Evolutionary conservation across 2,888 invertebrate species (phyloP).

Genomic region (Drosophila leonis): DNA sequence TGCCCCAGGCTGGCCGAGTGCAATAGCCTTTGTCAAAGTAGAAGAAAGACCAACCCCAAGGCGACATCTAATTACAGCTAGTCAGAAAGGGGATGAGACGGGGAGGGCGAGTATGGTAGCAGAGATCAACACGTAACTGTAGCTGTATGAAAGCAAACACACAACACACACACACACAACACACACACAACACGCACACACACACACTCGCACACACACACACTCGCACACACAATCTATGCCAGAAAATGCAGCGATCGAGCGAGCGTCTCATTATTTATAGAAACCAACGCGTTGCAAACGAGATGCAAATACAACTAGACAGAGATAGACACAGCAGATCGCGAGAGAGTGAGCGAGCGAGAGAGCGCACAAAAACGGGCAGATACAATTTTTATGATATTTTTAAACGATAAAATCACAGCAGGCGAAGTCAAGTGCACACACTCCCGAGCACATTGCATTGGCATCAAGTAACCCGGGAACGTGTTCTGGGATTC

Average conservation of each 20-base stretch:
- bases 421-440: slow-evolving; percentile 77
- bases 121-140: slow-evolving; percentile 62
- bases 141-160: slow-evolving; percentile 42
- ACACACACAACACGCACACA: slow-evolving; percentile 1
- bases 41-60: slow-evolving; percentile 67
- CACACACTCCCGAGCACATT: slow-evolving; percentile 49
- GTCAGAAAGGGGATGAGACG: not conserved
- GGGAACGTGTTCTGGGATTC: slow-evolving; percentile 11
- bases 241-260: slow-evolving; percentile 49
- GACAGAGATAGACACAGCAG: slow-evolving; percentile 22
- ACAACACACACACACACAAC: slow-evolving; percentile 24
- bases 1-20: slow-evolving; percentile 53
- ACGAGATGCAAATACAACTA: slow-evolving; percentile 22
- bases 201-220: not conserved
- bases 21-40: slow-evolving; percentile 70
- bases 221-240: slow-evolving; percentile 21
- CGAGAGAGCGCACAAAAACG: slow-evolving; percentile 20
- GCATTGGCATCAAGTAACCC: slow-evolving; percentile 76
- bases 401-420: slow-evolving; percentile 76
- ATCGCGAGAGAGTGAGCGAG: slow-evolving; percentile 15
- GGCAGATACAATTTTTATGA: slow-evolving; percentile 60
- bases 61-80: slow-evolving; percentile 63
- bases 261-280: slow-evolving; percentile 50
- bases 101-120: slow-evolving; percentile 3
- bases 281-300: slow-evolving; percentile 71